Conservation (phyloP, 2,888 invertebrate species). For the Congeria kusceri region DNA sequence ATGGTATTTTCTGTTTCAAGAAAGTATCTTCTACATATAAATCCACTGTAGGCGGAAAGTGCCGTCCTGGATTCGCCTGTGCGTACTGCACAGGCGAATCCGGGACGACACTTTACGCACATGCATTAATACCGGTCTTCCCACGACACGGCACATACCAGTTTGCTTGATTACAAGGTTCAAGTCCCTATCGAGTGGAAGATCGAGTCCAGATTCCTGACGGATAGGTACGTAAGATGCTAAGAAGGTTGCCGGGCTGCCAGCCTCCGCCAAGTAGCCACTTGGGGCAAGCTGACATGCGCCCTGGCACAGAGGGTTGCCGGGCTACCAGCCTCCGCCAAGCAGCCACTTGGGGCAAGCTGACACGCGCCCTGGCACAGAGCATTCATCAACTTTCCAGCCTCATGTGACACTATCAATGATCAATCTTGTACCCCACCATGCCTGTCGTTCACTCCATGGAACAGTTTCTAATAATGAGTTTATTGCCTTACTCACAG, state of each 20-base stretch:
- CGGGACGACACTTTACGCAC: too few species aligned
- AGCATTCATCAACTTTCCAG: slow-evolving; percentile 85
- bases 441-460: background rate
- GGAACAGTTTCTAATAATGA: slow-evolving; percentile 15
- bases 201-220: slow-evolving; percentile 2
- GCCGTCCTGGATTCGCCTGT: too few species aligned
- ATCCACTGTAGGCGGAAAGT: too few species aligned
- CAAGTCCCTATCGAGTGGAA: too few species aligned
- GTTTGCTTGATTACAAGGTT: too few species aligned
- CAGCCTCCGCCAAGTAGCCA: slow-evolving; percentile 40
- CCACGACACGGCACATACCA: too few species aligned
- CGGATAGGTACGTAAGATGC: too few species aligned
- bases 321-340: slow-evolving; percentile 35
- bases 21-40: too few species aligned
- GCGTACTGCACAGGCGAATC: too few species aligned
- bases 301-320: background rate
- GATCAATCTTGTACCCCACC: slow-evolving; percentile 73
- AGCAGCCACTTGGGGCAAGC: slow-evolving; percentile 41
- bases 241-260: background rate
- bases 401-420: slow-evolving; percentile 85
- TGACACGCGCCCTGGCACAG: background rate
- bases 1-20: too few species aligned
- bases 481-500: too few species aligned
- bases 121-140: too few species aligned
- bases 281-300: slow-evolving; percentile 24